These are phyloP conservation scores for Aphidius colemani DNA, from an alignment of 2,888 invertebrate genomes.

Conservation along the genomic window DNA sequence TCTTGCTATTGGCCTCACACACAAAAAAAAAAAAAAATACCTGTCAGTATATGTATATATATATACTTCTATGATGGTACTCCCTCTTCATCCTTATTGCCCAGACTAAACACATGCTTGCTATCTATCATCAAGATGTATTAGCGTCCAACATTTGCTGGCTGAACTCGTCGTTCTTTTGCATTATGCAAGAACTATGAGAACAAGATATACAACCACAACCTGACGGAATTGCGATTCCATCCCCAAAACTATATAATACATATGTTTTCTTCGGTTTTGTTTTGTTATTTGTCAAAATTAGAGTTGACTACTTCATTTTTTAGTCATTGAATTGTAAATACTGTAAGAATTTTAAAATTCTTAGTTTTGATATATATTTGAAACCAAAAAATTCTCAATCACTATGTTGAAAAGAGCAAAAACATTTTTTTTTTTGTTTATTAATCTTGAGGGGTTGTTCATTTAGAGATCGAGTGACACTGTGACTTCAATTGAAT, in stretches of 20 bases:
- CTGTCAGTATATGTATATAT: no score
- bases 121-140: conserved; percentile 60
- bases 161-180: conserved; percentile 55
- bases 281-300: background rate
- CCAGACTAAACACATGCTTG: conserved; percentile 58
- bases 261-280: no score
- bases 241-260: no score
- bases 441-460: no score
- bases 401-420: no score
- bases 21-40: conserved; percentile 17
- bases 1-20: conserved; percentile 30
- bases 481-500: no score
- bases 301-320: background rate
- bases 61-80: conserved; percentile 11
- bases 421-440: no score
- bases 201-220: conserved; percentile 12
- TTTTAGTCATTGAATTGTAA: background rate
- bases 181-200: conserved; percentile 55
- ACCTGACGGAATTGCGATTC: no score
- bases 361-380: no score
- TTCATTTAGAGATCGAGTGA: no score
- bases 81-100: conserved; percentile 51
- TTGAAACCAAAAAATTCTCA: no score
- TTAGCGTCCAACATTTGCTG: conserved; percentile 58
- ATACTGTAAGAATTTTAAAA: background rate